A percentile compares a stretch with the other conserved stretches of the same genome.
These are phyloP conservation scores for Chiloscyllium punctatum DNA, from an alignment of 2,797 vertebrate species.

Conservation along the genomic window DNA sequence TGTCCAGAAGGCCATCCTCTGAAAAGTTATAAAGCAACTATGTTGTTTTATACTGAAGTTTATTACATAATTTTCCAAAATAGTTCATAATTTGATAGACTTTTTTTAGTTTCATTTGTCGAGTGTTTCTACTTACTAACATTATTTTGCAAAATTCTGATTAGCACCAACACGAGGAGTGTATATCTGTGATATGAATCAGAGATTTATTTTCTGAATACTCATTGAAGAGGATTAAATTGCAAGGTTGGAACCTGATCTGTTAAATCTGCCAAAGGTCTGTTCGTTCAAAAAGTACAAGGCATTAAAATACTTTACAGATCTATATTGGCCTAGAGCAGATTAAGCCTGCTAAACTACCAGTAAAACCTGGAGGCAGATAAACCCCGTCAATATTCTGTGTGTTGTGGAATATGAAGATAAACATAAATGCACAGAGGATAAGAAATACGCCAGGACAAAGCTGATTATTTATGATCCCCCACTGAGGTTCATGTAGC, in stretches of 20 bases:
- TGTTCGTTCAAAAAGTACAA: neutral
- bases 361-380: neutral
- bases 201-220: neutral
- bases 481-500: neutral
- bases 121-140: neutral
- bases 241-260: neutral
- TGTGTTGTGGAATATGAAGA: neutral
- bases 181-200: neutral
- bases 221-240: neutral
- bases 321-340: neutral
- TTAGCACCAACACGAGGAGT: neutral
- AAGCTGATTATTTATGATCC: conserved; percentile 12
- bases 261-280: neutral
- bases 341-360: neutral
- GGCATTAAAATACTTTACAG: neutral
- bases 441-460: neutral
- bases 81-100: neutral
- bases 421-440: neutral
- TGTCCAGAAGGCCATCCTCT: neutral
- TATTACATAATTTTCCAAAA: neutral
- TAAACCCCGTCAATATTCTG: neutral
- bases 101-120: neutral
- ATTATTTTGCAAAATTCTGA: neutral
- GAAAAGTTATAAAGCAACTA: neutral
- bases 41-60: neutral